These are phyloP conservation scores for Coendou prehensilis DNA, from an alignment of 2,797 vertebrate species.

Conservation along the genomic window DNA sequence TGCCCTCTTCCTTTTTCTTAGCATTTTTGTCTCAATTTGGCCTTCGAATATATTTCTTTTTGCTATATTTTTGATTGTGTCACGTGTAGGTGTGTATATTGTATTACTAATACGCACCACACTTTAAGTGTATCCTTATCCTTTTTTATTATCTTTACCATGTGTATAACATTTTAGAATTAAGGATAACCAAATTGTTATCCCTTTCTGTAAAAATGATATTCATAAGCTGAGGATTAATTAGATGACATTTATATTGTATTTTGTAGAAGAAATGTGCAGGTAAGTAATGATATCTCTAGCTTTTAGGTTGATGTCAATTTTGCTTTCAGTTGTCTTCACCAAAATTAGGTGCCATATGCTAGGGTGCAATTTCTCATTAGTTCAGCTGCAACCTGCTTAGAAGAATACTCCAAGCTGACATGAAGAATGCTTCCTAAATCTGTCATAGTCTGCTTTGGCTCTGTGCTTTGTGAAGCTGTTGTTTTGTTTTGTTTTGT, in stretches of 20 bases:
- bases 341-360: slow-evolving; percentile 67
- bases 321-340: slow-evolving; percentile 56
- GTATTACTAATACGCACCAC: slow-evolving; percentile 1
- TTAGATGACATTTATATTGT: background rate
- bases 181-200: slow-evolving; percentile 1
- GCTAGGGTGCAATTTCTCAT: slow-evolving; percentile 73
- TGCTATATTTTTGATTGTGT: background rate
- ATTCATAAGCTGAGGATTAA: slow-evolving; percentile 53
- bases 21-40: background rate
- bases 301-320: slow-evolving; percentile 20
- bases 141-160: background rate
- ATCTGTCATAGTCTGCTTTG: slow-evolving; percentile 63
- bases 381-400: slow-evolving; percentile 46
- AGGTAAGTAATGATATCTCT: background rate
- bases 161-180: slow-evolving; percentile 25
- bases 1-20: background rate
- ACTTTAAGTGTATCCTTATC: background rate
- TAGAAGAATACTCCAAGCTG: slow-evolving; percentile 58
- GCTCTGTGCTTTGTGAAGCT: background rate
- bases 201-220: background rate
- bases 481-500: background rate
- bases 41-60: slow-evolving; percentile 9
- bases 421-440: slow-evolving; percentile 68
- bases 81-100: background rate
- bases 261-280: background rate